Conservation (phyloP, 2,888 invertebrate genomes). For the Reticulitermes lucifugus region DNA sequence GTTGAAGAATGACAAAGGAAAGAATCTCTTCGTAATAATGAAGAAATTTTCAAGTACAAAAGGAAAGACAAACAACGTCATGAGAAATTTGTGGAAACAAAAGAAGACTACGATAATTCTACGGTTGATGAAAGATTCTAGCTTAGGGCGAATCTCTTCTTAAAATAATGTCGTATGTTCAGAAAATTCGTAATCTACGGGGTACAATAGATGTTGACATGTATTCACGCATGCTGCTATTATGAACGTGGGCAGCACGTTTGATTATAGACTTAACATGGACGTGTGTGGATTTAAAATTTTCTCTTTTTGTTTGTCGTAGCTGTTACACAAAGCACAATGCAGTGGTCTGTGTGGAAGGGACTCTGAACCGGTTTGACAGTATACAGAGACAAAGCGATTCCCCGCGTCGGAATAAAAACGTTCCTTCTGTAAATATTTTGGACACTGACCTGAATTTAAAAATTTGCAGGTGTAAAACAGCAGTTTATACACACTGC, state of each 20-base stretch:
- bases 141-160: not conserved
- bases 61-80: not conserved
- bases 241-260: not conserved
- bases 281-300: no score
- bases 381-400: no score
- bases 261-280: not conserved
- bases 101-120: not conserved
- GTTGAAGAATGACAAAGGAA: not conserved
- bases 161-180: not conserved
- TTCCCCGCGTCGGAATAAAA: no score
- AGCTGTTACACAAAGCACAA: no score
- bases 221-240: not conserved
- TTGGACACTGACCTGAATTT: no score
- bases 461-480: no score
- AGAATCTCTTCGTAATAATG: not conserved
- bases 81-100: slow-evolving; percentile 25
- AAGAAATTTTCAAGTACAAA: not conserved
- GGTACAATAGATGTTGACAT: not conserved
- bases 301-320: no score
- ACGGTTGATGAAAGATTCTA: not conserved
- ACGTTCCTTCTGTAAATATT: no score
- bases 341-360: no score
- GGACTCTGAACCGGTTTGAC: no score
- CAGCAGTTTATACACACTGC: no score
- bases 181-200: not conserved